A percentile compares a stretch with the other conserved stretches of the same genome.
Evolutionary conservation across 2,888 invertebrate species (phyloP).

Genomic region (Pocota personata): DNA sequence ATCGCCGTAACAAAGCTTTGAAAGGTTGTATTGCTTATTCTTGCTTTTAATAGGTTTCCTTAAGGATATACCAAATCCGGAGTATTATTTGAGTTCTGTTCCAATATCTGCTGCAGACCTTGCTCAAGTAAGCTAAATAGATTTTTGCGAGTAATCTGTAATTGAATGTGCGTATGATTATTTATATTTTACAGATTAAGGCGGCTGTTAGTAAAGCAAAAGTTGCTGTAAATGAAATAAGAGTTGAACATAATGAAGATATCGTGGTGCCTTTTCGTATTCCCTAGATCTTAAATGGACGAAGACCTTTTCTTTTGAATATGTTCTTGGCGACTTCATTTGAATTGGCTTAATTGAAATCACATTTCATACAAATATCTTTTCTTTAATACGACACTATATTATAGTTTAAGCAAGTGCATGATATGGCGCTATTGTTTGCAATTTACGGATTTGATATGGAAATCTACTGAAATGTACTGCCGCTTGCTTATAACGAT

Average conservation of each 20-base stretch:
- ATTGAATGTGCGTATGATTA: neutral
- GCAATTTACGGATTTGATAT: constrained; percentile 8
- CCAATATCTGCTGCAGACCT: constrained; percentile 87
- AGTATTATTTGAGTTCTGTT: constrained; percentile 86
- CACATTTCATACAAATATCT: constrained; percentile 48
- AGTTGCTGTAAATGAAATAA: constrained; percentile 89
- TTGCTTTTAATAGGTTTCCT: constrained; percentile 83
- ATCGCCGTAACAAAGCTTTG: neutral
- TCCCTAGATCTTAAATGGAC: constrained; percentile 83
- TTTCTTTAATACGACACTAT: constrained; percentile 26
- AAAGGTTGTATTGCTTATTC: neutral
- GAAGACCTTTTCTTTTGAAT: constrained; percentile 47
- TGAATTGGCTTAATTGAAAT: constrained; percentile 55
- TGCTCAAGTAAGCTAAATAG: constrained; percentile 85
- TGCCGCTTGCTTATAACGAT: constrained; percentile 54
- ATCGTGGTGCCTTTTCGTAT: constrained; percentile 94
- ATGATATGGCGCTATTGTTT: constrained; percentile 17
- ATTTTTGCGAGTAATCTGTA: neutral
- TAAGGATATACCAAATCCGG: constrained; percentile 90
- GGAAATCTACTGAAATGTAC: constrained; percentile 21
- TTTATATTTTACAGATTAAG: constrained; percentile 85
- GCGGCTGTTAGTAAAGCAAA: constrained; percentile 88
- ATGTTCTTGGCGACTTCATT: constrained; percentile 58
- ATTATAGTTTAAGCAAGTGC: constrained; percentile 42
- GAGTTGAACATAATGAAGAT: constrained; percentile 94